Evolutionary conservation across 2,888 invertebrate species (phyloP).

Genomic region (Lithophane ornitopus): DNA sequence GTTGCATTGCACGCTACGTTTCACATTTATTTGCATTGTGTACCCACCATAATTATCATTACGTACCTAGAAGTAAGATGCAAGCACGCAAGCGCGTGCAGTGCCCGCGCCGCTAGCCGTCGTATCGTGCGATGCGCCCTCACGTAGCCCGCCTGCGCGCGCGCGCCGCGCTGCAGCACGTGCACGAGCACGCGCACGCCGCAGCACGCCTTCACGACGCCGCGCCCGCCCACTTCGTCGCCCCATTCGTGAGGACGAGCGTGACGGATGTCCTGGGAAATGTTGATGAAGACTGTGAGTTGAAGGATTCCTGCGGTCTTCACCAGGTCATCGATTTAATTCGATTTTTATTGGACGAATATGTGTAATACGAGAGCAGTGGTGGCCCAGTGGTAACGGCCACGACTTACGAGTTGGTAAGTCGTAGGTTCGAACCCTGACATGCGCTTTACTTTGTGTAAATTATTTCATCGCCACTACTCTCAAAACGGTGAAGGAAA

Average conservation of each 20-base stretch:
- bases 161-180: conserved; percentile 60
- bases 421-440: too few relatives aligned
- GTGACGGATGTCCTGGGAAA: conserved; percentile 74
- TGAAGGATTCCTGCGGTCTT: not conserved
- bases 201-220: conserved; percentile 71
- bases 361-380: too few relatives aligned
- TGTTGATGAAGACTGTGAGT: not conserved
- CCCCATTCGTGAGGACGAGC: conserved; percentile 77
- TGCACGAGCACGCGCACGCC: conserved; percentile 71
- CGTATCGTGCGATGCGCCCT: conserved; percentile 68
- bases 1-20: not conserved
- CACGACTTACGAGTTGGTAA: too few relatives aligned
- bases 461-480: too few relatives aligned
- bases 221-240: conserved; percentile 73
- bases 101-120: conserved; percentile 63
- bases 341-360: too few relatives aligned
- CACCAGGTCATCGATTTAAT: not conserved
- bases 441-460: too few relatives aligned
- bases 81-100: conserved; percentile 73
- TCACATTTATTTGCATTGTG: not conserved
- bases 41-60: not conserved
- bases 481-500: too few relatives aligned
- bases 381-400: too few relatives aligned
- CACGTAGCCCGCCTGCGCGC: conserved; percentile 68
- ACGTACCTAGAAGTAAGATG: conserved; percentile 64